phyloP scores from a whole-genome alignment of 2,888 invertebrate species.

The Limnephilus rhombicus region DNA sequence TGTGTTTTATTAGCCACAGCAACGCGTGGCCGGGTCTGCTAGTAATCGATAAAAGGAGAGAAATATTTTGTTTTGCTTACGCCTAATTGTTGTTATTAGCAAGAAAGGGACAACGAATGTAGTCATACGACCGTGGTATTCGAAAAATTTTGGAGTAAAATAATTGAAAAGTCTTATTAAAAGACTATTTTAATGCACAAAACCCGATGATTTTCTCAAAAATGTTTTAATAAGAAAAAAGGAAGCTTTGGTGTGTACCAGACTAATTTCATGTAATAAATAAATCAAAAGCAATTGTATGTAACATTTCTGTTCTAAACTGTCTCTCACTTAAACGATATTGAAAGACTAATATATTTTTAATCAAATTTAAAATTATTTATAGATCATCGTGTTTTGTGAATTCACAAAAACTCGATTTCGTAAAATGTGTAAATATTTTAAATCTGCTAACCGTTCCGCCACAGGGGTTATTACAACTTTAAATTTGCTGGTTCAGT shows the following conservation, averaged over 20 bases:
- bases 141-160: neutral
- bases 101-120: too few relatives aligned
- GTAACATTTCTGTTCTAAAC: neutral
- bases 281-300: neutral
- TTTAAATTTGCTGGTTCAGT: neutral
- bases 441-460: neutral
- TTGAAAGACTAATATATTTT: neutral
- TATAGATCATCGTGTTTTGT: neutral
- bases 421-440: neutral
- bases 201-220: neutral
- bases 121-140: too few relatives aligned
- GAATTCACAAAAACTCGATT: neutral
- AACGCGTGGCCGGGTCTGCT: too few relatives aligned
- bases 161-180: neutral
- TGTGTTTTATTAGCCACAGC: too few relatives aligned
- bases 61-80: too few relatives aligned
- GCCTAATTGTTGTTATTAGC: too few relatives aligned
- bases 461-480: neutral
- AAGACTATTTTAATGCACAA: neutral
- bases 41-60: too few relatives aligned
- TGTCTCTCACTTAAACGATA: neutral
- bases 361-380: neutral
- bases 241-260: neutral
- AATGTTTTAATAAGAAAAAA: neutral
- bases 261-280: neutral